Percentiles rank a stretch among this genome's conserved stretches.
phyloP scores from a whole-genome alignment of 2,888 invertebrate genomes.

The Sphecodes monilicornis region DNA sequence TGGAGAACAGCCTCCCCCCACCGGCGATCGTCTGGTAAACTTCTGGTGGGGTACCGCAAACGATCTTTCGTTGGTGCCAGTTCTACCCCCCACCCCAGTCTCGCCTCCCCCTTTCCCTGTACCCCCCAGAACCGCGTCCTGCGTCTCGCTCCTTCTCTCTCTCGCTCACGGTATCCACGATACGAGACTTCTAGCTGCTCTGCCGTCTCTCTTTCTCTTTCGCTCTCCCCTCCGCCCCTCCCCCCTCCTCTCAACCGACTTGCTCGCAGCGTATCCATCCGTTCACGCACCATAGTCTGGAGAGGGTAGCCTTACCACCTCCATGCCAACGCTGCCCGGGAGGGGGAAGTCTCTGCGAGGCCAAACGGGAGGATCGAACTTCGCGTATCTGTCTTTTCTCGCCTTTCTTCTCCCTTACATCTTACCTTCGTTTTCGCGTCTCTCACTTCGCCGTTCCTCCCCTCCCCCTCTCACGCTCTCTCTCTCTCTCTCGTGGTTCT shows the following conservation, averaged over 20 bases:
- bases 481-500: background rate
- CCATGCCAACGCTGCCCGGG: background rate
- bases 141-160: constrained; percentile 13
- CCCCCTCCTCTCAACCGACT: background rate
- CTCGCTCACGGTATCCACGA: background rate
- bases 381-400: constrained; percentile 56
- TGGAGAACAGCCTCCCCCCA: constrained; percentile 76
- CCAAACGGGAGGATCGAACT: constrained; percentile 57
- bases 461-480: background rate
- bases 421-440: constrained; percentile 39
- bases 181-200: background rate
- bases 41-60: constrained; percentile 71
- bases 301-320: constrained; percentile 33
- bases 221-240: background rate
- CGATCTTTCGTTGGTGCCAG: constrained; percentile 68
- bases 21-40: constrained; percentile 59
- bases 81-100: constrained; percentile 54
- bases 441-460: background rate
- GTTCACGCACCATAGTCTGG: constrained; percentile 11
- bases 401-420: constrained; percentile 30
- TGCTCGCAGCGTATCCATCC: constrained; percentile 29
- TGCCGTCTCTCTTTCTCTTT: background rate
- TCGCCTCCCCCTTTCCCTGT: constrained; percentile 45
- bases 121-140: constrained; percentile 7
- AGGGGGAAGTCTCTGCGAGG: constrained; percentile 53